Evolutionary conservation across 1,140 invertebrate genomes (phyloP).

Genomic region (Stenopsyche tienmushanensis): DNA sequence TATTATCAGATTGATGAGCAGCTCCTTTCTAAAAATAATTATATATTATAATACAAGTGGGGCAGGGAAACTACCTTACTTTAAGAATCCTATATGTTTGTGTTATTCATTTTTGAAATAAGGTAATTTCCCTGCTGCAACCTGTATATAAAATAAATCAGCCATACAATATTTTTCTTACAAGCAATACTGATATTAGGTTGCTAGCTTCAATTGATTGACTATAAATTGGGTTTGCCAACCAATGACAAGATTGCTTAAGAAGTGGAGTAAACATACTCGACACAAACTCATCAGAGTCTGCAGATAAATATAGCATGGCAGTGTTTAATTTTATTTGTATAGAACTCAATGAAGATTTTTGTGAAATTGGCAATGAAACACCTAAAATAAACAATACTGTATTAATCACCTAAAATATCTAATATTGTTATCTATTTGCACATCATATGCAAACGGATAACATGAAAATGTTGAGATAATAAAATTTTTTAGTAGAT

Average conservation of each 20-base stretch:
- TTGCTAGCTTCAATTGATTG: slow-evolving; percentile 11
- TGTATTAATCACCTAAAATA: neutral
- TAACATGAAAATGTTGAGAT: neutral
- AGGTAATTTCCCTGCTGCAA: too few species aligned
- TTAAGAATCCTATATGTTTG: too few species aligned
- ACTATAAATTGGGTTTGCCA: slow-evolving; percentile 9
- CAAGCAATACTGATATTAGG: slow-evolving; percentile 30
- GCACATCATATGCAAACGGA: too few species aligned
- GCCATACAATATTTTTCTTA: slow-evolving; percentile 22
- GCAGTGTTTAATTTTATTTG: slow-evolving; percentile 13
- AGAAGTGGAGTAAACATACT: slow-evolving; percentile 35
- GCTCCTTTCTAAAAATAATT: slow-evolving; percentile 25
- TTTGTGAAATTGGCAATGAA: slow-evolving; percentile 18
- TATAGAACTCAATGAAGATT: slow-evolving; percentile 7
- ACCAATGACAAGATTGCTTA: slow-evolving; percentile 37
- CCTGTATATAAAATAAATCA: slow-evolving; percentile 8
- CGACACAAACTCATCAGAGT: slow-evolving; percentile 26
- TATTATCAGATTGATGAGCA: slow-evolving; percentile 21
- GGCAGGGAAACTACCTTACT: too few species aligned
- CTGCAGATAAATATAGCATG: slow-evolving; percentile 25
- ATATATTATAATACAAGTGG: too few species aligned
- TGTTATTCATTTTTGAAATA: too few species aligned
- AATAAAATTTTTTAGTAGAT: neutral
- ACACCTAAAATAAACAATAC: slow-evolving; percentile 27
- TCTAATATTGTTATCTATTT: neutral